Evolutionary conservation across 2,888 invertebrate species (phyloP), one percentile per base, ranked within the genome.

Genomic region (Leptura quadrifasciata): DNA sequence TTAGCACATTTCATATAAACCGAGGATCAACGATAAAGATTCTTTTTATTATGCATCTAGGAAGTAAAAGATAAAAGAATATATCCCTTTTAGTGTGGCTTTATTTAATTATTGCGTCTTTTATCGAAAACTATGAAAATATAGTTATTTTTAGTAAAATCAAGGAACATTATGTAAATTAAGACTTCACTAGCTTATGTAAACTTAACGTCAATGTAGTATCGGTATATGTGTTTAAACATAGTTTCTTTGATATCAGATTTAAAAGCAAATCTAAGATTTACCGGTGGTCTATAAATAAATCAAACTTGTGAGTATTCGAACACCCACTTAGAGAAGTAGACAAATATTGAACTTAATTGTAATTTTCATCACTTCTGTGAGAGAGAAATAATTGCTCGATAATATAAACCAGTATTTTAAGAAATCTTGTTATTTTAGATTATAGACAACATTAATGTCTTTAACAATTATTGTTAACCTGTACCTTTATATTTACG

Each of bases 231-330:
- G 54, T 54, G 15, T 54, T 15, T 18, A 54, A 54, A 54, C 54
- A 54, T 54, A 18, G 57, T 8, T 20, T 57, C 57, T 57, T 57
- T 57, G 57, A 57, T 57, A 57, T 57, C 15, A 47, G 3, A 47
- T 47, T 47, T 47, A 47, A 17, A 47, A 47, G 47, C 47, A 12
- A 47, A 47, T 47, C 47, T 47, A 47, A 47, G n/a, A 47, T 47
- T 47, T 47, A 47, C 5, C 15, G n/a, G 1, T 39, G 39, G 39
- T 47, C 12, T 47, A 47, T 17, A 47, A 47, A 47, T 47, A 47
- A 15, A n/a, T 47, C 47, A 15, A 47, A 47, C n/a, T 47, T 15
- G n/a, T n/a, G 5, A 47, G 15, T 15, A n/a, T 47, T 47, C n/a
- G 15, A 39, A 2, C 15, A 39, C 39, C 15, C 15, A 39, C 39